Conservation (phyloP, 2,888 invertebrate species). For the Scotopteryx bipunctaria region DNA sequence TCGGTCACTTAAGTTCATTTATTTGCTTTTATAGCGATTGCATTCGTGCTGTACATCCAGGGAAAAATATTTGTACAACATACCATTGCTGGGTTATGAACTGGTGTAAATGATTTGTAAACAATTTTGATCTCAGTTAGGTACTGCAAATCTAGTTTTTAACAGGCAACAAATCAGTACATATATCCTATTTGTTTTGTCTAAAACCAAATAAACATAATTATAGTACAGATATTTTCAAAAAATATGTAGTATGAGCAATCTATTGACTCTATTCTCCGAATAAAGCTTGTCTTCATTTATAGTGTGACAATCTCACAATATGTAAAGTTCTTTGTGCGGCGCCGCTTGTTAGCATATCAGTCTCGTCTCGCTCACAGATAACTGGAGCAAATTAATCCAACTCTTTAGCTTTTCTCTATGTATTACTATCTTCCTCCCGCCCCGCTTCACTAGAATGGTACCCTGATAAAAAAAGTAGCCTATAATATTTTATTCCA, state of each 20-base stretch:
- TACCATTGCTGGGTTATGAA: background rate
- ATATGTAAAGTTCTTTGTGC: constrained; percentile 25
- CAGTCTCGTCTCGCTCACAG: constrained; percentile 26
- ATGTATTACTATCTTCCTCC: background rate
- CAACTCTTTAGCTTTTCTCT: background rate
- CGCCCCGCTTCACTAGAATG: no score
- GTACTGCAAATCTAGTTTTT: no score
- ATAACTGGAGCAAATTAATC: constrained; percentile 30
- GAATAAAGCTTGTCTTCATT: constrained; percentile 2
- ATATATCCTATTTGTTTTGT: no score
- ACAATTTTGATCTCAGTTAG: no score
- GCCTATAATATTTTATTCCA: background rate
- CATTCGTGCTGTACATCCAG: background rate
- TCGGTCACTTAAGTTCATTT: constrained; percentile 26
- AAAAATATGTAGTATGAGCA: no score
- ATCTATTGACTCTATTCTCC: background rate
- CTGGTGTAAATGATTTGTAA: no score
- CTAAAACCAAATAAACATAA: no score
- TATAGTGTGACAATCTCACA: constrained; percentile 10
- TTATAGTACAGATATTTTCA: no score
- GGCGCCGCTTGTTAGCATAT: constrained; percentile 31
- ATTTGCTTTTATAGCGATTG: constrained; percentile 21
- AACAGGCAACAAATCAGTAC: no score
- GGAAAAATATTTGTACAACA: background rate
- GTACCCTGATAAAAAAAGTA: no score